Evolutionary conservation across 2,797 vertebrate genomes (phyloP), one percentile per base, ranked within the genome.

Genomic region (Epinephelus malabaricus): DNA sequence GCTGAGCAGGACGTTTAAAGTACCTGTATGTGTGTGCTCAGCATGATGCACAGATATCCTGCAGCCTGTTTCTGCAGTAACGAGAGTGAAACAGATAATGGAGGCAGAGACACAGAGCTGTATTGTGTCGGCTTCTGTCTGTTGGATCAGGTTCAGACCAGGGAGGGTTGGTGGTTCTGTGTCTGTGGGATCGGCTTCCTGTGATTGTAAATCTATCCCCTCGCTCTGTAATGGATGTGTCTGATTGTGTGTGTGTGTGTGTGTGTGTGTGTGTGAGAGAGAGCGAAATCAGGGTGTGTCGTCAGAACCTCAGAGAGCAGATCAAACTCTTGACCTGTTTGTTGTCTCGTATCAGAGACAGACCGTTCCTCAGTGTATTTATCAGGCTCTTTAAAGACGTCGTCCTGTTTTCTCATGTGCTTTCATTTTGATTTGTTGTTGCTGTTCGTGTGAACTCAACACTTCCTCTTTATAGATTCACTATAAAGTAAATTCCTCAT

Each of bases 131-230:
- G 58, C n/a, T 18, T 53, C 15, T 74, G 78, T 73, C 49, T 81
- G 78, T 69, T 85, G 88, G 92, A 90, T 82, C 71, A 45, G 76
- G 82, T 86, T 92, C 87, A 89, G 87, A 82, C 56, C 62, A 69
- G 83, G 69, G 83, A 81, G 72, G 73, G 19, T 69, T 63, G 71
- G 61, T 64, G 82, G 75, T 73, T 88, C 65, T 76, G 66, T 85
- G 80, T 88, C 80, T 80, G 80, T 84, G 88, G 88, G 89, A 86
- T 84, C 73, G 89, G 86, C 86, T 92, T 92, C 91, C 91, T 92
- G 89, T 84, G 87, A 92, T 91, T 92, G 90, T 93, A 88, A 92
- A 86, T 81, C 62, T 90, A 87, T 89, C 87, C 84, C 43, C 64
- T 64, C 45, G 63, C 80, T 69, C 76, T 84, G 81, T 79, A 74